Base-by-base conservation (phyloP, 2,797 vertebrate species). In the Epinephelus malabaricus region DNA sequence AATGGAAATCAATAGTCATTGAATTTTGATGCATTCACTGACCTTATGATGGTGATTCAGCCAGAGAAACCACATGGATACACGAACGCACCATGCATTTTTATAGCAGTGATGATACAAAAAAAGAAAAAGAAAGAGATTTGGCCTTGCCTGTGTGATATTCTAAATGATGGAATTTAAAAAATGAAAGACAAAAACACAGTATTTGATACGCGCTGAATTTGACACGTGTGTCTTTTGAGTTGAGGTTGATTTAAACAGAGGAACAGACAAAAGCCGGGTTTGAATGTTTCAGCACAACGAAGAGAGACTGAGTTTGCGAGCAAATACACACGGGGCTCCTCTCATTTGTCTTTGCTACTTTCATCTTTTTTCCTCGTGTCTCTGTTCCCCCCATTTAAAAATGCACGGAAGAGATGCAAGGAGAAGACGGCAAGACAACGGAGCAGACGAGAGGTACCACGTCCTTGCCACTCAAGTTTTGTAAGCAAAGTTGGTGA, bases 341-440 rank as follows among this genome's bases (percentile, higher is more conserved):
- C 53, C 18, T 69, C 69, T 69, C 70, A 69, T 86, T 90, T 69
- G 67, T 86, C 81, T 84, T 69, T 58, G 12, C 60, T 47, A 15
- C 49, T 84, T 81, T 73, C 27, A 49, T 73, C 34, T 50, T 43
- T 46, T 43, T 65, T 27, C 12, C 19, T n/a, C 34, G 8, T 60
- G 43, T 66, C 60, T 76, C 19, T 49, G 46, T 21, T 76, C 34
- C 19, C 49, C 15, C 50, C 51, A 17, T 19, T 82, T 66, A 27
- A 73, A 73, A 68, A 66, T 51, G 45, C 50, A 63, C 11, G 6
- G n/a, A 55, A n/a, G 27, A 65, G 40, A 69, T 30, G 17, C 8
- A n/a, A 58, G 11, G 54, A 8, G 8, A 38, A 49, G 27, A 69
- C 5, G 1, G 43, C 6, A 18, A 43, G 13, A 14, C 40, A 45